Evolutionary conservation across 2,113 vertebrate species (phyloP).

Genomic region (Proterorhinus semilunaris): DNA sequence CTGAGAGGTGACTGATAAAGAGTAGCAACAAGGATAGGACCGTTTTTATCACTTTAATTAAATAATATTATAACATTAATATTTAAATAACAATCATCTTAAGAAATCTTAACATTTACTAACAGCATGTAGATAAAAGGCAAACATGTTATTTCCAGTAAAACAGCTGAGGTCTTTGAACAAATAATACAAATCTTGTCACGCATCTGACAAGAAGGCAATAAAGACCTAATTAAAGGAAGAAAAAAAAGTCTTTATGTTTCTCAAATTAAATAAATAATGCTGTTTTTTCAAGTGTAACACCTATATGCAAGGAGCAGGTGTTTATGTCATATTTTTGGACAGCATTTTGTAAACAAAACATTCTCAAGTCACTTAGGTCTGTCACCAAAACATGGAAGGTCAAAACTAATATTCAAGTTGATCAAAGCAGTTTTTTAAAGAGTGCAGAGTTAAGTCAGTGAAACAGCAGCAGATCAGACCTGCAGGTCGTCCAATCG

Average conservation of each 20-base stretch:
- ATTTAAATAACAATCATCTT: constrained; percentile 30
- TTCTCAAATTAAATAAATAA: background rate
- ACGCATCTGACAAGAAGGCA: background rate
- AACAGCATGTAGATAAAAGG: constrained; percentile 9
- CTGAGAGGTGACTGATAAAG: background rate
- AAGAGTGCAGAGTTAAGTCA: constrained; percentile 1
- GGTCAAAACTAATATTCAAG: background rate
- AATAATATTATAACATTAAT: constrained; percentile 6
- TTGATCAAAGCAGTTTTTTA: background rate
- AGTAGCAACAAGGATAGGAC: background rate
- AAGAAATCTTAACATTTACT: background rate
- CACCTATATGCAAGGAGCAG: too few relatives aligned
- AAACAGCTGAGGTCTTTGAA: background rate
- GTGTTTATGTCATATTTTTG: constrained; percentile 20
- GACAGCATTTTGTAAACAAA: constrained; percentile 42
- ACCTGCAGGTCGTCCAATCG: constrained; percentile 77
- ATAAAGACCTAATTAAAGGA: background rate
- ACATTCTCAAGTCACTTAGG: constrained; percentile 10
- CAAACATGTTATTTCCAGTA: constrained; percentile 4
- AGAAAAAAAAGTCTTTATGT: too few relatives aligned
- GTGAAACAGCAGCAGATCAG: constrained; percentile 27
- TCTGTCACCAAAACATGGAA: constrained; percentile 1
- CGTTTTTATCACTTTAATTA: constrained; percentile 24
- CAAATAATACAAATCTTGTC: background rate
- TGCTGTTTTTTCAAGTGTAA: background rate